A percentile compares a stretch with the other conserved stretches of the same genome.
These are phyloP conservation scores for Pseudomyrmex sp. DNA, from an alignment of 1,140 invertebrate species.

Conservation along the genomic window DNA sequence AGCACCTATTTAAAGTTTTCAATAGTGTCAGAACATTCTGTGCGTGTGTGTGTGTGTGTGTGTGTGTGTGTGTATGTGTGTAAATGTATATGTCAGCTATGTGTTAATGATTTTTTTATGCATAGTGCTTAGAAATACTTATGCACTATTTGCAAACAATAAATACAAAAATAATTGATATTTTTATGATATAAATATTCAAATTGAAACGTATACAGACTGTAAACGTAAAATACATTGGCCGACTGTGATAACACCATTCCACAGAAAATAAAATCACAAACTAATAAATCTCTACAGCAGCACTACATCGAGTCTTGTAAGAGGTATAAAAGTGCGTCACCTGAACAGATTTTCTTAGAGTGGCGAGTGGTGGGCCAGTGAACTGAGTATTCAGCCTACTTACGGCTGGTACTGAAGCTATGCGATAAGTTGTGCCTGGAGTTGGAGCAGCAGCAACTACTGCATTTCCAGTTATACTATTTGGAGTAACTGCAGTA, in stretches of 20 bases:
- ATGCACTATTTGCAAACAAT: slow-evolving; percentile 37
- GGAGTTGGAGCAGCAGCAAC: slow-evolving; percentile 79
- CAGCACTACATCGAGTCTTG: slow-evolving; percentile 84
- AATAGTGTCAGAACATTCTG: too few species aligned
- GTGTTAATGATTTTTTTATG: neutral
- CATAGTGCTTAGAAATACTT: slow-evolving; percentile 21
- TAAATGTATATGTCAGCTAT: neutral
- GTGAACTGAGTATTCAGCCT: slow-evolving; percentile 87
- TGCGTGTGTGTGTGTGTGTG: too few species aligned
- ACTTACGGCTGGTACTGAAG: slow-evolving; percentile 87
- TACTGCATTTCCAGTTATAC: slow-evolving; percentile 84
- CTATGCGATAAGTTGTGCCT: slow-evolving; percentile 86
- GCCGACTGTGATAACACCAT: slow-evolving; percentile 74
- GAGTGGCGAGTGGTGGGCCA: slow-evolving; percentile 86
- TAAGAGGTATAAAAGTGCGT: slow-evolving; percentile 84
- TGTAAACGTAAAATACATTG: slow-evolving; percentile 64
- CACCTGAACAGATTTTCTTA: slow-evolving; percentile 86
- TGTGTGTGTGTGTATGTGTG: too few species aligned
- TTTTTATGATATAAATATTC: slow-evolving; percentile 11
- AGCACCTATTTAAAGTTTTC: too few species aligned
- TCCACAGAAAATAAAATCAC: slow-evolving; percentile 73
- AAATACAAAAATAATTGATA: slow-evolving; percentile 35
- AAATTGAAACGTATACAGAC: neutral
- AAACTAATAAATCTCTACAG: slow-evolving; percentile 78
- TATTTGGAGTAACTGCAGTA: slow-evolving; percentile 87